A percentile compares a stretch with the other conserved stretches of the same genome.
Evolutionary conservation across 1,140 invertebrate species (phyloP).

Genomic region (Mactra quadrangularis): DNA sequence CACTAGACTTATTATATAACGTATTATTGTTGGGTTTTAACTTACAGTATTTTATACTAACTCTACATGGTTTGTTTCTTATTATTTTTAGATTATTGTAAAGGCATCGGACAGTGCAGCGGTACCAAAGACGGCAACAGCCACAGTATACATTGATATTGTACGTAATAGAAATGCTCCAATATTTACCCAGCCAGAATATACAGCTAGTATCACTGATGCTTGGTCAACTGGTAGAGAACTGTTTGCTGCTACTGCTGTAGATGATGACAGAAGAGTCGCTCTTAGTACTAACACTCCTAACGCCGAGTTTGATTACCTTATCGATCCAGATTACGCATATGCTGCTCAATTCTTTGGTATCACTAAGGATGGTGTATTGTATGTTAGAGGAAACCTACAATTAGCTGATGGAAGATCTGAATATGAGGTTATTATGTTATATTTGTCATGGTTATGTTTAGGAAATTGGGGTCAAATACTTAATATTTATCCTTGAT

Average conservation of each 20-base stretch:
- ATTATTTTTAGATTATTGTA: conserved; percentile 68
- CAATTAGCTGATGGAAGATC: conserved; percentile 18
- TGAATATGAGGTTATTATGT: conserved; percentile 14
- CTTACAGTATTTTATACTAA: too few species aligned
- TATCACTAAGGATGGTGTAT: conserved; percentile 27
- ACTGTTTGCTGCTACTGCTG: conserved; percentile 57
- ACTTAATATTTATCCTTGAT: too few species aligned
- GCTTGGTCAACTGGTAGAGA: conserved; percentile 26
- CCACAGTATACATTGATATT: conserved; percentile 69
- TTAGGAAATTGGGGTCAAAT: too few species aligned
- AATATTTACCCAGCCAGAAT: conserved; percentile 36
- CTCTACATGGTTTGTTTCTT: too few species aligned
- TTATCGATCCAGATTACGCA: conserved; percentile 39
- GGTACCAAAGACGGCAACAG: conserved; percentile 55
- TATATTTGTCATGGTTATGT: too few species aligned
- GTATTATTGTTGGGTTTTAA: too few species aligned
- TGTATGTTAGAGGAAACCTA: conserved; percentile 42
- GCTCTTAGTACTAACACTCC: conserved; percentile 59
- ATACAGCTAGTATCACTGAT: conserved; percentile 34
- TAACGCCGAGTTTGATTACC: conserved; percentile 67
- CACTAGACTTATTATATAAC: too few species aligned
- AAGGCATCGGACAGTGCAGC: conserved; percentile 67
- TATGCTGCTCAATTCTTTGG: conserved; percentile 32
- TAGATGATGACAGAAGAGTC: conserved; percentile 58
- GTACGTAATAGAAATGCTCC: conserved; percentile 86